These are phyloP conservation scores for Guaruba guarouba DNA, from an alignment of 2,113 vertebrate genomes.

Conservation along the genomic window DNA sequence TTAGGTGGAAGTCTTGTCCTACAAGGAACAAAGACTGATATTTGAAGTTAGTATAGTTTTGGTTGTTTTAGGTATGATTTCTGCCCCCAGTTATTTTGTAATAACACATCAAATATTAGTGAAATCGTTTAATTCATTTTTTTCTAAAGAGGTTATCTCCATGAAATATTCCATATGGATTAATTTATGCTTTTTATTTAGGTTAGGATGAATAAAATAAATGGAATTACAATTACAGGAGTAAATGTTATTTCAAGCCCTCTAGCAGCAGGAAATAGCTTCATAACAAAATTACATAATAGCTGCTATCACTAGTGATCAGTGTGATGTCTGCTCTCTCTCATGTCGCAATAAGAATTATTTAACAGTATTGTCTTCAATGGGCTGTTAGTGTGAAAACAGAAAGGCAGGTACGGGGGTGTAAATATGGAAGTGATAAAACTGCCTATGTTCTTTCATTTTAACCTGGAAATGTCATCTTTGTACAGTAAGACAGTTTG, in stretches of 20 bases:
- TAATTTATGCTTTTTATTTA: constrained; percentile 76
- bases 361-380: constrained; percentile 46
- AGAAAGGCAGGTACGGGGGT: background rate
- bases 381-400: background rate
- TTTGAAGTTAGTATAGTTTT: background rate
- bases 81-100: background rate
- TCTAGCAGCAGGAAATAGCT: constrained; percentile 76
- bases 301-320: constrained; percentile 68
- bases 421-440: background rate
- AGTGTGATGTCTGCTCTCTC: constrained; percentile 54
- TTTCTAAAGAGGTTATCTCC: constrained; percentile 59
- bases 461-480: background rate
- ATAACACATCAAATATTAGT: background rate
- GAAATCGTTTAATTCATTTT: constrained; percentile 53
- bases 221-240: constrained; percentile 72
- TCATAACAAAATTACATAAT: constrained; percentile 76
- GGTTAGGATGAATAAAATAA: constrained; percentile 67
- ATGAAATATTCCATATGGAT: constrained; percentile 58
- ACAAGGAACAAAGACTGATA: background rate
- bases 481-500: background rate
- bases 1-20: background rate
- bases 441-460: background rate
- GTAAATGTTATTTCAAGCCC: constrained; percentile 74
- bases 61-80: background rate
- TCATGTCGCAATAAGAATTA: constrained; percentile 20